Conservation (phyloP, 2,888 invertebrate species). For the Philereme transversata region DNA sequence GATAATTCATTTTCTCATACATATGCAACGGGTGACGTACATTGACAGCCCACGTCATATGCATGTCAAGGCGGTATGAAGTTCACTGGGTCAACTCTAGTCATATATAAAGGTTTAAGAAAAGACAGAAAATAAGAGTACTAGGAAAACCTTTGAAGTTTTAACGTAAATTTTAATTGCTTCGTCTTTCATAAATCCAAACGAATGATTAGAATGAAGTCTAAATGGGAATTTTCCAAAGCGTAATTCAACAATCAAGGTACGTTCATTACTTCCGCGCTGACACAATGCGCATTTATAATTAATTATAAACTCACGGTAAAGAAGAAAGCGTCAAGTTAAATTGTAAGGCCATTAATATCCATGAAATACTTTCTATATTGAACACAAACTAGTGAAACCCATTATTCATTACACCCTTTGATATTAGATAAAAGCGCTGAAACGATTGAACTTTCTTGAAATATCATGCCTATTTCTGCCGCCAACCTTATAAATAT, state of each 20-base stretch:
- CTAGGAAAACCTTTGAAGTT: not conserved
- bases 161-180: not conserved
- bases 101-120: not conserved
- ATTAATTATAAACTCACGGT: slow-evolving; percentile 20
- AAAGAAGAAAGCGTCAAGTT: slow-evolving; percentile 12
- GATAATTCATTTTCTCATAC: too few relatives aligned
- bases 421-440: slow-evolving; percentile 1
- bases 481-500: too few relatives aligned
- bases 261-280: slow-evolving; percentile 4
- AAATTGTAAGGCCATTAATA: slow-evolving; percentile 3
- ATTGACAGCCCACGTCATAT: too few relatives aligned
- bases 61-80: too few relatives aligned
- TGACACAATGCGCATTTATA: slow-evolving; percentile 10
- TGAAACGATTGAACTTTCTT: not conserved
- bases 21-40: too few relatives aligned
- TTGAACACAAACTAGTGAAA: slow-evolving; percentile 5
- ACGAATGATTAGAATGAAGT: slow-evolving; percentile 2
- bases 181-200: slow-evolving; percentile 5
- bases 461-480: too few relatives aligned
- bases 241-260: slow-evolving; percentile 2
- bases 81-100: too few relatives aligned
- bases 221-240: not conserved
- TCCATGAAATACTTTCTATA: slow-evolving; percentile 13
- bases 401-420: slow-evolving; percentile 13
- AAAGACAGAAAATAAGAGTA: not conserved